These are phyloP conservation scores for Halisarca cf. caerulea DNA, from an alignment of 37 sponge, comb jelly and placozoan species.

Conservation along the genomic window DNA sequence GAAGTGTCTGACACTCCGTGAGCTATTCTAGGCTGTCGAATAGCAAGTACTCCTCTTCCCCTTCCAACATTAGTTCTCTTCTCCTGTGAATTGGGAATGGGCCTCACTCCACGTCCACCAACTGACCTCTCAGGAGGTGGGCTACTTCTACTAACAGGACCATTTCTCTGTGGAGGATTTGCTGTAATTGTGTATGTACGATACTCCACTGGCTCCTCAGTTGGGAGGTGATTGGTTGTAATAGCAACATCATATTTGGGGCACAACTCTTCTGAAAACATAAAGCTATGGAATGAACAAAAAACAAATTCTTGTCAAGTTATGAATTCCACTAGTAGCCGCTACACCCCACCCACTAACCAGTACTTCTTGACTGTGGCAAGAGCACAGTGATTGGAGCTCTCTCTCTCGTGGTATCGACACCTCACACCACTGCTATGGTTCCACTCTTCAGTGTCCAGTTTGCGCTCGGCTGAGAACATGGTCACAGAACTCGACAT, in stretches of 20 bases:
- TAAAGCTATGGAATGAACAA: conserved; percentile 26
- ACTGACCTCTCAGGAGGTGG: no score
- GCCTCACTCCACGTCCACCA: no score
- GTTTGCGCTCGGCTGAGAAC: conserved; percentile 37
- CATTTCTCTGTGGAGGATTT: no score
- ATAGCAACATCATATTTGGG: conserved; percentile 56
- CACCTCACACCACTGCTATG: conserved; percentile 51
- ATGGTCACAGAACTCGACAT: conserved; percentile 24
- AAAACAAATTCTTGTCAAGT: no score
- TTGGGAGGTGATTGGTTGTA: conserved; percentile 62
- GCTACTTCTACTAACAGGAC: no score
- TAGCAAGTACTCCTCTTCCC: no score
- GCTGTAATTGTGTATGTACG: no score
- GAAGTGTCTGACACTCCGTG: no score
- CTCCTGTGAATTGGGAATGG: no score
- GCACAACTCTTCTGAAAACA: conserved; percentile 72
- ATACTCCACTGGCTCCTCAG: not conserved
- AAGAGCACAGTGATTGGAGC: conserved; percentile 62
- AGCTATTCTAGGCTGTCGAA: no score
- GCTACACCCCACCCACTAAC: not conserved
- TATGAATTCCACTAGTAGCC: not conserved
- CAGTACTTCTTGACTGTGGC: conserved; percentile 45
- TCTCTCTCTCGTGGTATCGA: conserved; percentile 53
- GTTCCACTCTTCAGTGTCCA: conserved; percentile 60
- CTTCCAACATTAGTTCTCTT: no score